Percentiles rank a stretch among this genome's conserved stretches.
These are phyloP conservation scores for Blastobasis lacticolella DNA, from an alignment of 2,888 invertebrate species.

Conservation along the genomic window DNA sequence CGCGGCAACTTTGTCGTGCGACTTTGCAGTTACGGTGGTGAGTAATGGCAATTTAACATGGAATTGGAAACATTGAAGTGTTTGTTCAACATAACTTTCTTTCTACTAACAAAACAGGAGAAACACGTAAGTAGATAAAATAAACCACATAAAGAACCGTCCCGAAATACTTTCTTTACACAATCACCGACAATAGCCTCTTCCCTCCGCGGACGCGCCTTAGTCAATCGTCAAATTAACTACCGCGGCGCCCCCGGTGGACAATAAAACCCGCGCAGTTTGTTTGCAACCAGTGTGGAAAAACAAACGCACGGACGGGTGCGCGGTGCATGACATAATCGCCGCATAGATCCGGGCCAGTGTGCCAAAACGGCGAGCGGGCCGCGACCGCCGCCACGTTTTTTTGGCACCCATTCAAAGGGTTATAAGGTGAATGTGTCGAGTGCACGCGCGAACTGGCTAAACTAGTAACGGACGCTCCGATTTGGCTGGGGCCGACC, in stretches of 20 bases:
- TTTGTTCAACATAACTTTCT: neutral
- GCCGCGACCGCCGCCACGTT: constrained; percentile 19
- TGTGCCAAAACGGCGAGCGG: constrained; percentile 58
- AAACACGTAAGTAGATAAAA: constrained; percentile 22
- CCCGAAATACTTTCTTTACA: no score
- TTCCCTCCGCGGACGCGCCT: no score
- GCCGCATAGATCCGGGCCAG: constrained; percentile 60
- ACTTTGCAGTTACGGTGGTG: no score
- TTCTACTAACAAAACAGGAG: constrained; percentile 39
- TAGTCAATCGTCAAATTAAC: no score
- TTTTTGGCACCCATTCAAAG: constrained; percentile 64
- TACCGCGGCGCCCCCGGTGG: no score
- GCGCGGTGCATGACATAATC: constrained; percentile 61
- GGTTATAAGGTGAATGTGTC: constrained; percentile 66
- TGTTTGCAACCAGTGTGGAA: constrained; percentile 39
- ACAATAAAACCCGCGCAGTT: constrained; percentile 19
- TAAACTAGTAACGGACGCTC: no score
- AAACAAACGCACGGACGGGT: constrained; percentile 38
- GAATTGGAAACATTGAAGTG: no score
- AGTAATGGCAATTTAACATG: no score
- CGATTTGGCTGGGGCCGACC: no score
- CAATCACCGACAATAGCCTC: no score
- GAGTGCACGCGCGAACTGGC: constrained; percentile 30
- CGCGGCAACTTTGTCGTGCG: no score
- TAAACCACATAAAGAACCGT: no score